phyloP scores from a whole-genome alignment of 2,797 vertebrate species.

The Danio aesculapii region DNA sequence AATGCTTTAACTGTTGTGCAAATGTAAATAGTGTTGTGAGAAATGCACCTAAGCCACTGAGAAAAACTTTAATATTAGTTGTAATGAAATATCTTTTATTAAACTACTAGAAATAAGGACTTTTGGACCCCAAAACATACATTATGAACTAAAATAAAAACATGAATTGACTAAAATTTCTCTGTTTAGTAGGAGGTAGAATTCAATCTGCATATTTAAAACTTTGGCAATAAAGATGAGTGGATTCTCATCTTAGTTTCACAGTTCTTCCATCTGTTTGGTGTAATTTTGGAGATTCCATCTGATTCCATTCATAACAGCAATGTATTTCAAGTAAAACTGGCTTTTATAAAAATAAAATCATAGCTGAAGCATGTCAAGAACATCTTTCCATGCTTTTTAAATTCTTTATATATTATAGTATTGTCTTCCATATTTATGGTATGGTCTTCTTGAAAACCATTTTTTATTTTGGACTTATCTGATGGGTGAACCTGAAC shows the following conservation, averaged over 20 bases:
- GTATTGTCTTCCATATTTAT: too few species aligned
- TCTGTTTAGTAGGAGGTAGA: slow-evolving; percentile 33
- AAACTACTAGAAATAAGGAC: background rate
- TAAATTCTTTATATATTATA: background rate
- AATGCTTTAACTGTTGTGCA: too few species aligned
- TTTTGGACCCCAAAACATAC: background rate
- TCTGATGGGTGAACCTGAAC: background rate
- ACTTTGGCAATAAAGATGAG: slow-evolving; percentile 33
- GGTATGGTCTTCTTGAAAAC: background rate
- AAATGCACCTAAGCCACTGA: too few species aligned
- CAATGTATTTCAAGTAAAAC: background rate
- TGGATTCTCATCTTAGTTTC: slow-evolving; percentile 9
- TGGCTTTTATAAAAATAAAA: background rate
- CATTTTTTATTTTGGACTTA: background rate
- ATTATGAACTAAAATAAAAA: background rate
- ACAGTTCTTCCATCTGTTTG: background rate
- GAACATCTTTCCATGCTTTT: background rate
- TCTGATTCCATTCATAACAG: background rate
- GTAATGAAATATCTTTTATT: background rate
- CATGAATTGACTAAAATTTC: background rate
- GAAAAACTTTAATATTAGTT: background rate
- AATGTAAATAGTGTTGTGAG: too few species aligned
- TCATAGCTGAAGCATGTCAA: background rate
- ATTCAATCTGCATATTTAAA: slow-evolving; percentile 1
- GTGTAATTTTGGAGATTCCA: background rate